Percentiles rank a stretch among this genome's conserved stretches.
Evolutionary conservation across 2,113 vertebrate species (phyloP).

Genomic region (Eidolon helvum): DNA sequence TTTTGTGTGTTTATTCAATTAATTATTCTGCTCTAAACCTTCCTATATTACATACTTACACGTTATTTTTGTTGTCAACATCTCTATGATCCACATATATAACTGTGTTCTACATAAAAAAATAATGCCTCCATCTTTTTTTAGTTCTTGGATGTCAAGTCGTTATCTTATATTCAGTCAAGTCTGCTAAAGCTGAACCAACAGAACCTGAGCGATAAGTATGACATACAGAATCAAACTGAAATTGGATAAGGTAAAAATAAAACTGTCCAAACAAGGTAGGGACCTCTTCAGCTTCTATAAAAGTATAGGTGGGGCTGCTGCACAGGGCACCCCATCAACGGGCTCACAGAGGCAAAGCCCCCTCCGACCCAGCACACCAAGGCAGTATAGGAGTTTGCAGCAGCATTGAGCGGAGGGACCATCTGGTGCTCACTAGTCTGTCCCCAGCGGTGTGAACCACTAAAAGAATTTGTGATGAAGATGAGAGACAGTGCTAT

Average conservation of each 20-base stretch:
- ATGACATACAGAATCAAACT: neutral
- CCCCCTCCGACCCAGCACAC: neutral
- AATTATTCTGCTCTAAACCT: neutral
- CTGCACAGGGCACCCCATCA: too few relatives aligned
- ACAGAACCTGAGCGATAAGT: neutral
- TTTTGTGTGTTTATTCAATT: neutral
- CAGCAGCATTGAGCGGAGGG: neutral
- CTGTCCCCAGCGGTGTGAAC: neutral
- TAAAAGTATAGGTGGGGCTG: neutral
- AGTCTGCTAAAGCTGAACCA: neutral
- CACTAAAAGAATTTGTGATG: neutral
- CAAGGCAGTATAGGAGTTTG: fast-evolving
- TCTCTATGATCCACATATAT: neutral
- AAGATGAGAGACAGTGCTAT: neutral
- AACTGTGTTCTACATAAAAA: neutral
- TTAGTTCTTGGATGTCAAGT: neutral
- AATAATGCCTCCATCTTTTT: neutral
- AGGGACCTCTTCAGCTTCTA: neutral
- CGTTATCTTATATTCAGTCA: too few relatives aligned
- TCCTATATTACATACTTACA: neutral
- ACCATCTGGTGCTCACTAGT: neutral
- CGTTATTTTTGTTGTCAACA: neutral
- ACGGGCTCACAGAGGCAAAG: neutral
- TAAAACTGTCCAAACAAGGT: neutral
- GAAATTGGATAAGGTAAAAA: neutral